These are phyloP conservation scores for Channa striata DNA, from an alignment of 2,797 vertebrate genomes.

Conservation along the genomic window DNA sequence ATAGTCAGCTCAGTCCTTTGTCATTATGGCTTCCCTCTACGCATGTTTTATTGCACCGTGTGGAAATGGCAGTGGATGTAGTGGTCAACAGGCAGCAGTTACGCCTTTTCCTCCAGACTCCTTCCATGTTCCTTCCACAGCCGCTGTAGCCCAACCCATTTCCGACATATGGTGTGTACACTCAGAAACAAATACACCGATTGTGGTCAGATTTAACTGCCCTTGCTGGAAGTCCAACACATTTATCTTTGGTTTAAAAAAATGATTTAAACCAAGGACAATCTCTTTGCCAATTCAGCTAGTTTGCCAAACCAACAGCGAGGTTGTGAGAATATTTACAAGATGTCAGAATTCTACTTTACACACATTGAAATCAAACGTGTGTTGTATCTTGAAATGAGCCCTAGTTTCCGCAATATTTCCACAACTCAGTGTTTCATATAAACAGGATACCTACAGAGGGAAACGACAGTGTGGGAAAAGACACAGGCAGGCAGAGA, in stretches of 20 bases:
- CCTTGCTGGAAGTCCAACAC: constrained; percentile 19
- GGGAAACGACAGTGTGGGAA: constrained; percentile 80
- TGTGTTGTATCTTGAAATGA: constrained; percentile 65
- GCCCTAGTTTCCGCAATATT: constrained; percentile 72
- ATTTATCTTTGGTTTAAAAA: neutral
- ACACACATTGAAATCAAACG: constrained; percentile 36
- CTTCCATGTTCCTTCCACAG: constrained; percentile 78
- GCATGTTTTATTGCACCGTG: constrained; percentile 70
- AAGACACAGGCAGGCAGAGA: constrained; percentile 50
- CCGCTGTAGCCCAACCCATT: constrained; percentile 66
- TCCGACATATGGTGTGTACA: constrained; percentile 64
- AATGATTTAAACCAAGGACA: neutral
- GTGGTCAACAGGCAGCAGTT: constrained; percentile 61
- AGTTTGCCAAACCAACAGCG: neutral
- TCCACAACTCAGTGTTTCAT: constrained; percentile 58
- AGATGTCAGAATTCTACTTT: constrained; percentile 36
- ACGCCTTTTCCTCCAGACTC: constrained; percentile 84
- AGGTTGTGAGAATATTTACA: constrained; percentile 53
- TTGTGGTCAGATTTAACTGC: constrained; percentile 20
- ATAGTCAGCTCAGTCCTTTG: constrained; percentile 24
- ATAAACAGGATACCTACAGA: constrained; percentile 84
- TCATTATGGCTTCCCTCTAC: constrained; percentile 27
- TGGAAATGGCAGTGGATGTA: constrained; percentile 63
- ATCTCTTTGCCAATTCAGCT: neutral
- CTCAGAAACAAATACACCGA: constrained; percentile 43